A percentile compares a stretch with the other conserved stretches of the same genome.
Conservation (phyloP, 2,888 invertebrate species). For the Volucella bombylans region DNA sequence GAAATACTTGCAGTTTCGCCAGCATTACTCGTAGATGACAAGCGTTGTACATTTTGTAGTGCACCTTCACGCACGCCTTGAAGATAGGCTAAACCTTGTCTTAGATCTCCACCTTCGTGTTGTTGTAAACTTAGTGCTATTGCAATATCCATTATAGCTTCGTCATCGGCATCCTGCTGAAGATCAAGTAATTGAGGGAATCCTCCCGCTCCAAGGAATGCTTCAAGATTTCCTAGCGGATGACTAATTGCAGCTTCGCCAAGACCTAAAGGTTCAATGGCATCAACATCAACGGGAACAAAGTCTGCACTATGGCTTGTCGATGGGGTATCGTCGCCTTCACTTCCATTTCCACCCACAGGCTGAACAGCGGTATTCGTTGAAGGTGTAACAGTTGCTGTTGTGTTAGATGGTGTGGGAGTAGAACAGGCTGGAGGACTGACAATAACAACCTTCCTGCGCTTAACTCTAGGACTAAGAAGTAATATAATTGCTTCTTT, state of each 20-base stretch:
- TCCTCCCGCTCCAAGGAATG: slow-evolving; percentile 84
- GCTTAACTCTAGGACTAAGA: slow-evolving; percentile 89
- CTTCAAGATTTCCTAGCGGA: slow-evolving; percentile 83
- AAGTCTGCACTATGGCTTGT: slow-evolving; percentile 74
- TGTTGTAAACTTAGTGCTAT: slow-evolving; percentile 96
- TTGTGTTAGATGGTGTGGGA: slow-evolving; percentile 84
- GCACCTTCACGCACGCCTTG: slow-evolving; percentile 80
- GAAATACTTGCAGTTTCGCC: slow-evolving; percentile 82
- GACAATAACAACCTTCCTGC: slow-evolving; percentile 88
- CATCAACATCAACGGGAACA: slow-evolving; percentile 76
- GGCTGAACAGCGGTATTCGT: slow-evolving; percentile 77
- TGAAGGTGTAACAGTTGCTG: slow-evolving; percentile 75
- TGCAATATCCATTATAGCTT: slow-evolving; percentile 97
- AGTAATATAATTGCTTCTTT: slow-evolving; percentile 94
- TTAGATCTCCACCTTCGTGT: slow-evolving; percentile 86
- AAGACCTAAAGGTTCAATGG: slow-evolving; percentile 76
- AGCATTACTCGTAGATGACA: slow-evolving; percentile 53
- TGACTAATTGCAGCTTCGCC: slow-evolving; percentile 77
- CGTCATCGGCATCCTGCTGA: slow-evolving; percentile 97
- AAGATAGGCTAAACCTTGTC: slow-evolving; percentile 82
- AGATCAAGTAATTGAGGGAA: slow-evolving; percentile 93
- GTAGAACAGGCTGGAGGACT: slow-evolving; percentile 87
- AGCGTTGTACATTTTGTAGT: slow-evolving; percentile 83
- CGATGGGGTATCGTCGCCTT: slow-evolving; percentile 67
- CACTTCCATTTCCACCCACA: slow-evolving; percentile 67